phyloP scores from a whole-genome alignment of 2,113 vertebrate genomes.

The Trinectes maculatus region DNA sequence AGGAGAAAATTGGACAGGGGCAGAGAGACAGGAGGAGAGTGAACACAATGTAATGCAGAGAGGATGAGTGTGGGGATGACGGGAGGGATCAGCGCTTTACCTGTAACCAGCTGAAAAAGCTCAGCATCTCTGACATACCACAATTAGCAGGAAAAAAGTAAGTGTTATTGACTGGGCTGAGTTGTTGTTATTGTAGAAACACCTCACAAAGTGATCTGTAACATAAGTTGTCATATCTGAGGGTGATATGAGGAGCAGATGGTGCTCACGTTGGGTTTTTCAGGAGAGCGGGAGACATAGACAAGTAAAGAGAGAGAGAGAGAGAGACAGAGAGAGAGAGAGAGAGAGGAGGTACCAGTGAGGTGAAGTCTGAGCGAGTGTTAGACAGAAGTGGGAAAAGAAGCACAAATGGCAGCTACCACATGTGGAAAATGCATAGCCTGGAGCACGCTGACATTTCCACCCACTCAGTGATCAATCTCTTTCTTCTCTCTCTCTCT shows the following conservation, averaged over 20 bases:
- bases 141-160: background rate
- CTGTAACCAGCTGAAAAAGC: background rate
- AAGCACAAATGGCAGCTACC: constrained; percentile 53
- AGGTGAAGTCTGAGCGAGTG: constrained; percentile 33
- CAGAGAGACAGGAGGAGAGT: constrained; percentile 19
- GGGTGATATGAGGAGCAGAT: background rate
- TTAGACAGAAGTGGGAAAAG: constrained; percentile 45
- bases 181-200: no score
- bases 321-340: background rate
- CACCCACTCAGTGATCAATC: constrained; percentile 68
- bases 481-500: constrained; percentile 31
- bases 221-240: background rate
- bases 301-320: constrained; percentile 6
- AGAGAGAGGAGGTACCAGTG: background rate
- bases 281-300: background rate
- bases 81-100: background rate
- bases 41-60: constrained; percentile 15
- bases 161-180: no score
- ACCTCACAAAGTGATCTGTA: no score
- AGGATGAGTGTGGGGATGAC: constrained; percentile 13
- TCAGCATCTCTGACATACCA: background rate
- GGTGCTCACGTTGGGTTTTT: background rate
- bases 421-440: constrained; percentile 63
- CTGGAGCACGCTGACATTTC: constrained; percentile 67
- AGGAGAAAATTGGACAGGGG: constrained; percentile 34